A percentile compares a stretch with the other conserved stretches of the same genome.
Evolutionary conservation across 2,888 invertebrate species (phyloP).

Genomic region (Drymonia ruficornis): DNA sequence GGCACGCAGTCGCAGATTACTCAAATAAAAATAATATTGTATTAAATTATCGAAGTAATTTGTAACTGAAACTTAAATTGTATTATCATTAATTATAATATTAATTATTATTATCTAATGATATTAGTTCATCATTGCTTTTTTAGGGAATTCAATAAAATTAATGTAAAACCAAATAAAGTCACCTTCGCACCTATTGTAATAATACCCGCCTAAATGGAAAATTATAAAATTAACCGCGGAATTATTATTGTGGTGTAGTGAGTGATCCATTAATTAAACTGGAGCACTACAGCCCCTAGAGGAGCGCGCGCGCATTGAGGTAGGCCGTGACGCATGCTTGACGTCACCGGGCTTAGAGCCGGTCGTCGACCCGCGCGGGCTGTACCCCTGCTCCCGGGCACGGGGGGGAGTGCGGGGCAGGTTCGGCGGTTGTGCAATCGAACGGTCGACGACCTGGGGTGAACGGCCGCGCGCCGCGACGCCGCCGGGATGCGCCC

Average conservation of each 20-base stretch:
- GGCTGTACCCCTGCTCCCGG: conserved; percentile 72
- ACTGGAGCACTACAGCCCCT: conserved; percentile 77
- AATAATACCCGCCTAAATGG: neutral
- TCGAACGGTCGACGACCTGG: conserved; percentile 81
- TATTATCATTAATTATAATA: too few relatives aligned
- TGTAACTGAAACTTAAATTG: too few relatives aligned
- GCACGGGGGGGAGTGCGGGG: conserved; percentile 54
- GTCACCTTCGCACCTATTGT: too few relatives aligned
- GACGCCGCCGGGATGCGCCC: conserved; percentile 84
- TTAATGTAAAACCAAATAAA: too few relatives aligned
- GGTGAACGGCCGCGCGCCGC: conserved; percentile 80
- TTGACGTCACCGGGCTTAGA: conserved; percentile 75
- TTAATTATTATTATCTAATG: too few relatives aligned
- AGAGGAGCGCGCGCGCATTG: conserved; percentile 83
- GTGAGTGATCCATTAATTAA: conserved; percentile 56
- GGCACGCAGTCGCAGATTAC: too few relatives aligned
- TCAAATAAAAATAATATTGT: too few relatives aligned
- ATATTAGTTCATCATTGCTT: too few relatives aligned
- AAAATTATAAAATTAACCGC: conserved; percentile 18
- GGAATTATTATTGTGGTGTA: conserved; percentile 17
- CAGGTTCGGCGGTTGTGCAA: conserved; percentile 75
- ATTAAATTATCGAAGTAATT: too few relatives aligned
- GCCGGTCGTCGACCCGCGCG: conserved; percentile 72
- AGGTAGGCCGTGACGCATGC: conserved; percentile 85
- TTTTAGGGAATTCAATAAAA: too few relatives aligned